Evolutionary conservation across 2,888 invertebrate species (phyloP), one percentile per base, ranked within the genome.

Genomic region (Encarsia formosa): DNA sequence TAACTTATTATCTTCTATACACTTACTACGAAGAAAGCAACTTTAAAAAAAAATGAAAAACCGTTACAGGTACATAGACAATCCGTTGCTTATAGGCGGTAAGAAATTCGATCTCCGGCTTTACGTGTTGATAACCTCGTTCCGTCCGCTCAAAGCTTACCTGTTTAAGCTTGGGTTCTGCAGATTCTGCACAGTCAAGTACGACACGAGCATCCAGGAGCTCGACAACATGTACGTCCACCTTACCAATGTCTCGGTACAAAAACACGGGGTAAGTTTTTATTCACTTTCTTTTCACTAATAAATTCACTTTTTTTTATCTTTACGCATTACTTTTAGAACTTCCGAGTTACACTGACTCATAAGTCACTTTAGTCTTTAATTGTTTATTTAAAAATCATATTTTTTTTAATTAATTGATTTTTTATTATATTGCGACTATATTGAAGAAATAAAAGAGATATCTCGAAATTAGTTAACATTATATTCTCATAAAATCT

Each of bases 181-280:
- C 73, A 83, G 96, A 51, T 97, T 97, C 77, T 97, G 95, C 66
- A 94, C 95, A 0, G 91, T 95, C 43, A 95, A 95, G 72, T 96
- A 96, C 69, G 91, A 93, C 69, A 89, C 88, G 2, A 91, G 87
- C 71, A 87, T 88, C 34, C 87, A 87, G 34, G 91, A 91, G 72
- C 76, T 90, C 62, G 92, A 93, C 73, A 94, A 90, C 71, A 90
- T 91, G 85, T 96, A 92, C 68, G 90, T 95, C 47, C 96, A 96
- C 78, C 79, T 96, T 47, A 96, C 96, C 11, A 97, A 97, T 71
- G 96, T 96, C 4, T 95, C 96, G 52, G 93, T 97, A n/a, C 97
- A 98, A 75, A 96, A 95, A 74, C 93, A 94, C 69, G 95, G 95
- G 60, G 88, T 87, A 74, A 76, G 39, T 18, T 41, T n/a, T 45